Evolutionary conservation across 2,113 vertebrate genomes (phyloP).

Genomic region (Scomber colias): DNA sequence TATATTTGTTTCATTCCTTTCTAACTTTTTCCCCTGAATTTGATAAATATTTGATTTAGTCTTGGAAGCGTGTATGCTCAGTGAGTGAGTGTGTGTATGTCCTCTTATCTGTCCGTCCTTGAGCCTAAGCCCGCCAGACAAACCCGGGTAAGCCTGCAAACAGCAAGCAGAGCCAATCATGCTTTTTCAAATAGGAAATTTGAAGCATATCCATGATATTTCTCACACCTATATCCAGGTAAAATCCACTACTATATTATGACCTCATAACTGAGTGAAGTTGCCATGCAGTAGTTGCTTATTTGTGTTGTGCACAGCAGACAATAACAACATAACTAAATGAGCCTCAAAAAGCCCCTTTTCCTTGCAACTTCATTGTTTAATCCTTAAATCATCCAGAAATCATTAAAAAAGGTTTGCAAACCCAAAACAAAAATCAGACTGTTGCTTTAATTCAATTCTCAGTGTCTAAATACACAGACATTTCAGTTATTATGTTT

Average conservation of each 20-base stretch:
- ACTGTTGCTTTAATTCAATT: too few species aligned
- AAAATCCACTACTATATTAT: background rate
- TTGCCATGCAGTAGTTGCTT: too few species aligned
- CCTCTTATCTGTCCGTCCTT: conserved; percentile 79
- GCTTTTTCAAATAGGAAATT: conserved; percentile 13
- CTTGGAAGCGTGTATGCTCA: conserved; percentile 17
- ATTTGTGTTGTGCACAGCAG: too few species aligned
- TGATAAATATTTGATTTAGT: conserved; percentile 78
- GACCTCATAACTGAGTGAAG: too few species aligned
- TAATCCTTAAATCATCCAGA: too few species aligned
- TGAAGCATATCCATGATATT: conserved; percentile 10
- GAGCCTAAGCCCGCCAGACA: conserved; percentile 66
- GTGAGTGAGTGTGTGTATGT: conserved; percentile 36
- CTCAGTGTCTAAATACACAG: too few species aligned
- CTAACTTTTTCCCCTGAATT: conserved; percentile 65
- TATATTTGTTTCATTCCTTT: conserved; percentile 46
- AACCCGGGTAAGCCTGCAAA: conserved; percentile 58
- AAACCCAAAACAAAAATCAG: too few species aligned
- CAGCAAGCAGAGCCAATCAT: conserved; percentile 13
- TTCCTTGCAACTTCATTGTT: too few species aligned
- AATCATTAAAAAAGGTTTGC: too few species aligned
- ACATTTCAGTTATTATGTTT: too few species aligned
- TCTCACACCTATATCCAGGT: background rate
- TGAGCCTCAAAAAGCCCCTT: too few species aligned
- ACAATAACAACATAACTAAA: too few species aligned